phyloP scores from a whole-genome alignment of 2,888 invertebrate genomes.

The Limnephilus marmoratus region DNA sequence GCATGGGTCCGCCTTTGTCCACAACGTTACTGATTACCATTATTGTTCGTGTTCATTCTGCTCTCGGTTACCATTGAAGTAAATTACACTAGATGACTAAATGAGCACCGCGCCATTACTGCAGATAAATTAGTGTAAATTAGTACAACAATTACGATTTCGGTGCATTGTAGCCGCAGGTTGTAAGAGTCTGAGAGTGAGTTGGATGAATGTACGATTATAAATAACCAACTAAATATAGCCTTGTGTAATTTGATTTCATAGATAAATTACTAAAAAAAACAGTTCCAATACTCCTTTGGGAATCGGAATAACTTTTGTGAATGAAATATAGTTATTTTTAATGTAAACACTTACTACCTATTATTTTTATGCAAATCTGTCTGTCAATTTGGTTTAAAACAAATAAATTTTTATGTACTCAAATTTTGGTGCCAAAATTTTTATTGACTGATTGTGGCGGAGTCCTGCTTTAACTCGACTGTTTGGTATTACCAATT shows the following conservation, averaged over 20 bases:
- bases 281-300: neutral
- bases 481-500: too few species aligned
- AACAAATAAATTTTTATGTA: too few species aligned
- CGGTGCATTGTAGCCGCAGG: neutral
- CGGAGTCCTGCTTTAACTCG: too few species aligned
- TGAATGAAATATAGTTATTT: too few species aligned
- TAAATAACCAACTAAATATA: too few species aligned
- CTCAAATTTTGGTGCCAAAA: too few species aligned
- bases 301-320: too few species aligned
- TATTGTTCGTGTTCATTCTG: constrained; percentile 32
- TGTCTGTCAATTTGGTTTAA: too few species aligned
- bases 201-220: neutral
- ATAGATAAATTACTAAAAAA: neutral
- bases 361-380: too few species aligned
- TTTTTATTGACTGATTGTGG: too few species aligned
- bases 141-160: neutral
- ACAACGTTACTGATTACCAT: constrained; percentile 29
- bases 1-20: neutral
- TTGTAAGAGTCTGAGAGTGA: neutral
- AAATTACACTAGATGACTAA: neutral
- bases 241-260: too few species aligned
- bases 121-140: neutral
- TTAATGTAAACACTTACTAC: too few species aligned
- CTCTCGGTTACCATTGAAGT: neutral
- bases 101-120: neutral